Base-by-base conservation (phyloP, 1,140 invertebrate genomes). In the Achroia grisella region DNA sequence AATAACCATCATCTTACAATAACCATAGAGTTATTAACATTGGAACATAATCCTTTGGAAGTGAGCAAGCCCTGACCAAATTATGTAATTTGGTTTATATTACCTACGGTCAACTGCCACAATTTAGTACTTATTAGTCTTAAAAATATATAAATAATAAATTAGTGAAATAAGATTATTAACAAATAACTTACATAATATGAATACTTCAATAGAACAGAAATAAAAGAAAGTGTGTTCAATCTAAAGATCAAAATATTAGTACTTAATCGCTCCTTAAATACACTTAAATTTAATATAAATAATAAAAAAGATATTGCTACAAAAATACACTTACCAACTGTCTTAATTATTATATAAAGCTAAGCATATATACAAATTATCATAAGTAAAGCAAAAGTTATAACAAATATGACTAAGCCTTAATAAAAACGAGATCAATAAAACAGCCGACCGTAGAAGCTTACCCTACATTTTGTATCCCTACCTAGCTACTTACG, bases 401-500 rank as follows among this genome's bases (percentile, higher is more conserved):
- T 23, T 3, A 3, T 23, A 23, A 23, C 17, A 23, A 23, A 23
- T 23, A 23, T 23, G 17, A 3, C 17, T 23, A 23, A 23, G 17
- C n/a, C 35, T 37, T 37, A 37, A 37, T 12, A 4, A 2, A 10
- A 37, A 15, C 5, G 35, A 37, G 35, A 37, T 37, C 35, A 10
- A 37, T 14, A 15, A 8, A 15, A 10, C 49, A 64, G 56, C 52
- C 58, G 55, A 53, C 62, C 61, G 62, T 56, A 66, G 55, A 56
- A 46, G 51, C 49, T 59, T 69, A 75, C 32, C 54, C 52, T 70
- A 68, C 44, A 70, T 69, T 72, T 70, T 68, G 62, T 75, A 77
- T 58, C 52, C 59, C 66, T 78, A 81, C 57, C 73, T 82, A 78
- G 56, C 71, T 82, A 79, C 66, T 74, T 82, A 77, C 52, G 53